Evolutionary conservation across 2,113 vertebrate species (phyloP).

Genomic region (Serilophus lunatus): DNA sequence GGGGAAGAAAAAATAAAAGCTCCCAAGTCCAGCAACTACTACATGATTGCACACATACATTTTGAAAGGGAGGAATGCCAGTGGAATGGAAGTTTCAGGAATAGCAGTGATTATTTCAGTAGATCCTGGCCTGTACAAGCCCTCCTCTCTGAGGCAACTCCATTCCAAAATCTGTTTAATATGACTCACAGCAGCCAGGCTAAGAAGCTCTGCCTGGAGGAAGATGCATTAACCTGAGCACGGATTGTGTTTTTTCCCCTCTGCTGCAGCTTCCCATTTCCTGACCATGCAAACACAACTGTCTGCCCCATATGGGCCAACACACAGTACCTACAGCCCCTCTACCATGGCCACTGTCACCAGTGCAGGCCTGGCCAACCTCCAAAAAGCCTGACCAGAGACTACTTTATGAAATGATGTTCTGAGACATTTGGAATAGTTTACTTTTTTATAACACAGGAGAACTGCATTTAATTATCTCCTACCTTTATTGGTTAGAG

Average conservation of each 20-base stretch:
- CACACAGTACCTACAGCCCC: neutral
- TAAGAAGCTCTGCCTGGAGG: neutral
- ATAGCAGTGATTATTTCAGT: neutral
- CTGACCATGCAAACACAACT: neutral
- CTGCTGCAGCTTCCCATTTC: neutral
- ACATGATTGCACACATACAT: neutral
- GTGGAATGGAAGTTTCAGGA: neutral
- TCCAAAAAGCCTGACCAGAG: neutral
- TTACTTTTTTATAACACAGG: neutral
- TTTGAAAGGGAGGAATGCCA: neutral
- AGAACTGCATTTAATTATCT: neutral
- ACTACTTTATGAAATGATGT: neutral
- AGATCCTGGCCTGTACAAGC: neutral
- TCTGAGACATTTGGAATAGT: neutral
- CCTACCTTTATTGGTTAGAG: slow-evolving; percentile 94
- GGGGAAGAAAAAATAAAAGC: neutral
- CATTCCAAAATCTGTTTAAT: neutral
- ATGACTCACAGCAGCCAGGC: neutral
- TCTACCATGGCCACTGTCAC: neutral
- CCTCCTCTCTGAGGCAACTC: neutral
- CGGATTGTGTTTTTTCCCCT: rapidly evolving
- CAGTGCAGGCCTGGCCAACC: neutral
- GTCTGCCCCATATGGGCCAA: neutral
- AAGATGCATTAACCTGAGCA: neutral
- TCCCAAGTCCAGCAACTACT: neutral